Evolutionary conservation across 2,888 invertebrate genomes (phyloP).

Genomic region (Altica lythri): DNA sequence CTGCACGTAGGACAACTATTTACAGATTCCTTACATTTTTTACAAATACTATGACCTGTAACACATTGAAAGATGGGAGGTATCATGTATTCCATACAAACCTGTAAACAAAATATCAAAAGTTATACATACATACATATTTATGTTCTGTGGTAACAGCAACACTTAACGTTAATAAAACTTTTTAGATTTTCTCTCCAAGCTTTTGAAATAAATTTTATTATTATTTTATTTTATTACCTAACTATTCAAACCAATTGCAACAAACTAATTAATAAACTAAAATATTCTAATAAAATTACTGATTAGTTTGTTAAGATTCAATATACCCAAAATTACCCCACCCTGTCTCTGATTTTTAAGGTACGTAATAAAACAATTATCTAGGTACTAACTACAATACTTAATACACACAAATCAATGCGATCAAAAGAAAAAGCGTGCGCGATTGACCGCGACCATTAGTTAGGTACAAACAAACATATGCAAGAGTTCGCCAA

Average conservation of each 20-base stretch:
- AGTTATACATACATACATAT: neutral
- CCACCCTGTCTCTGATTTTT: too few relatives aligned
- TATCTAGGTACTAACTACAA: too few relatives aligned
- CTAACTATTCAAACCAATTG: neutral
- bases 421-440: too few relatives aligned
- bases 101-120: slow-evolving; percentile 24
- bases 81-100: slow-evolving; percentile 51
- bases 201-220: neutral
- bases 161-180: neutral
- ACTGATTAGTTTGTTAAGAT: too few relatives aligned
- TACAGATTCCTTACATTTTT: slow-evolving; percentile 39
- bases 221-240: neutral
- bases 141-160: neutral
- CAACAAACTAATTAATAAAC: neutral
- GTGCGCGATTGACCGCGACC: too few relatives aligned
- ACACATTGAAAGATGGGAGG: slow-evolving; percentile 52
- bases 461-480: too few relatives aligned
- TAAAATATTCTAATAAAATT: too few relatives aligned
- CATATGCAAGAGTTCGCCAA: too few relatives aligned
- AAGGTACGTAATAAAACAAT: too few relatives aligned
- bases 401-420: too few relatives aligned
- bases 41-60: slow-evolving; percentile 51
- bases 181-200: neutral
- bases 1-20: slow-evolving; percentile 49
- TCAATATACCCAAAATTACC: too few relatives aligned